Conservation (phyloP, 2,888 invertebrate species). For the Autographa gamma region DNA sequence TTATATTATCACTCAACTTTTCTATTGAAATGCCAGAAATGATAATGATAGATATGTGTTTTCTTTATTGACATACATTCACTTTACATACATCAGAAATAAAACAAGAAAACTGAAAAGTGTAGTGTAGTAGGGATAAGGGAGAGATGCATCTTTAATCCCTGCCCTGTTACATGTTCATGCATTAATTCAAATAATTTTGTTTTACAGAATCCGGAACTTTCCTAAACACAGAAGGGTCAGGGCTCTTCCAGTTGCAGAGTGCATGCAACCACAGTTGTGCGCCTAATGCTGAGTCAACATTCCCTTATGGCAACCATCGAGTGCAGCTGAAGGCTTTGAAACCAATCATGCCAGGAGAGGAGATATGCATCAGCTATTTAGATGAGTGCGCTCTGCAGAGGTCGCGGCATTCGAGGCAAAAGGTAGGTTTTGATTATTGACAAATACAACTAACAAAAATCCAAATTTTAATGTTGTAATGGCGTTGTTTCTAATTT, state of each 20-base stretch:
- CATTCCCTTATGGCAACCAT: constrained; percentile 95
- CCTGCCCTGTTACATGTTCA: too few relatives aligned
- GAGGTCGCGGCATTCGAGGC: constrained; percentile 95
- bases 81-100: too few relatives aligned
- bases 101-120: too few relatives aligned
- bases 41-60: too few relatives aligned
- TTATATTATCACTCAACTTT: too few relatives aligned
- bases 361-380: constrained; percentile 97
- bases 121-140: too few relatives aligned
- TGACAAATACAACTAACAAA: too few relatives aligned
- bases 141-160: too few relatives aligned
- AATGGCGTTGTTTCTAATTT: too few relatives aligned
- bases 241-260: constrained; percentile 95
- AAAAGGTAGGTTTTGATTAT: constrained; percentile 89
- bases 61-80: too few relatives aligned
- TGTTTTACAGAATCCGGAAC: constrained; percentile 89
- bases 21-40: too few relatives aligned
- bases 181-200: neutral
- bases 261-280: constrained; percentile 98
- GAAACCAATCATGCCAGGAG: constrained; percentile 92
- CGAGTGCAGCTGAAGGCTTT: constrained; percentile 92
- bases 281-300: constrained; percentile 95
- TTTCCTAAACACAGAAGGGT: constrained; percentile 97
- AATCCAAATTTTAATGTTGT: too few relatives aligned
- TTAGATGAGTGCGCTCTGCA: constrained; percentile 95